Evolutionary conservation across 2,888 invertebrate species (phyloP).

Genomic region (Pachymerium ferrugineum): DNA sequence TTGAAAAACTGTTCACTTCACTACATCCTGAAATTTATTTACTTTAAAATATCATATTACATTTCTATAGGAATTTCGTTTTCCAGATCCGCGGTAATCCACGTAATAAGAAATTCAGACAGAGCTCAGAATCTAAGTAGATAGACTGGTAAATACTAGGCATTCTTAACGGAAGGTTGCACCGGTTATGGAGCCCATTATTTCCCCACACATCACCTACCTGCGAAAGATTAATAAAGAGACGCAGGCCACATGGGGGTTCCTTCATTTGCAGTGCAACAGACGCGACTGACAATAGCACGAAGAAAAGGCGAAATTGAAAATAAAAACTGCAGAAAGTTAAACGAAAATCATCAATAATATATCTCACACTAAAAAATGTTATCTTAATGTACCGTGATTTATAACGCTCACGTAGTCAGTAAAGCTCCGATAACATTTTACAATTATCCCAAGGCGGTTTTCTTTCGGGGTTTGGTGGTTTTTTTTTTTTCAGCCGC

Average conservation of each 20-base stretch:
- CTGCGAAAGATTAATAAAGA: constrained; percentile 11
- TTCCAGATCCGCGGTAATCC: too few relatives aligned
- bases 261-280: neutral
- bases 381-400: neutral
- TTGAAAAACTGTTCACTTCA: too few relatives aligned
- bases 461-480: neutral
- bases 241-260: neutral
- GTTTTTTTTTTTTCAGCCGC: neutral
- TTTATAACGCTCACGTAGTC: constrained; percentile 1
- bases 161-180: neutral
- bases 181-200: neutral
- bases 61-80: too few relatives aligned
- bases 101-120: too few relatives aligned
- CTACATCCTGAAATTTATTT: too few relatives aligned
- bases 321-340: neutral
- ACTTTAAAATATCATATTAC: too few relatives aligned
- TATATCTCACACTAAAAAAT: neutral
- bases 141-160: neutral
- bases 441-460: neutral
- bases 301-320: neutral
- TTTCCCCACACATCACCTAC: neutral
- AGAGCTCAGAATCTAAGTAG: neutral
- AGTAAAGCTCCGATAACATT: neutral
- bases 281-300: neutral
- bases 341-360: neutral